Percentiles rank a stretch among this genome's conserved stretches.
Evolutionary conservation across 2,113 vertebrate genomes (phyloP).

Genomic region (Bucco capensis): DNA sequence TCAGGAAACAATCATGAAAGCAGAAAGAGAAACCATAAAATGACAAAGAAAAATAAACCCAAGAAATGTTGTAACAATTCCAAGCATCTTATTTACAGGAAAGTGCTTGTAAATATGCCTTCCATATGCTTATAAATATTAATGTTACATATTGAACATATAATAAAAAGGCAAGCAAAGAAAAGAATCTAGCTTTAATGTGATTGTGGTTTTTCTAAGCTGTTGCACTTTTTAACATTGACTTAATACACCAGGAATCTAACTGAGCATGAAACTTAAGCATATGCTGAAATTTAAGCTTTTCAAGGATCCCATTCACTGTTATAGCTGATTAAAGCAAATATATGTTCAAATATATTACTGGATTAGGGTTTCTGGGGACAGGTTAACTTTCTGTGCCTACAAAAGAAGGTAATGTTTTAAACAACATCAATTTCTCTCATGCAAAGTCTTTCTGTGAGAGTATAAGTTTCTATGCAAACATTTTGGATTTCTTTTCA

Average conservation of each 20-base stretch:
- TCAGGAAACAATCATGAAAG: not conserved
- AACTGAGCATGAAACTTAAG: conserved; percentile 21
- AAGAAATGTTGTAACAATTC: not conserved
- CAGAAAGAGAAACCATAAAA: not conserved
- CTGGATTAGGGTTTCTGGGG: not conserved
- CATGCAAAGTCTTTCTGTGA: not conserved
- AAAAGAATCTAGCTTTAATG: conserved; percentile 7
- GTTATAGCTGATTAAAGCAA: not conserved
- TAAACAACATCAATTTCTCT: not conserved
- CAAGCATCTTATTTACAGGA: conserved; percentile 5
- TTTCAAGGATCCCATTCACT: not conserved
- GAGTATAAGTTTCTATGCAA: not conserved
- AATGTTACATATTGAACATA: conserved; percentile 20
- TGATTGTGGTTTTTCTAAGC: conserved; percentile 14
- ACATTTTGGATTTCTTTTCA: not conserved
- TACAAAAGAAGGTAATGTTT: not conserved
- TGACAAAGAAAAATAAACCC: not conserved
- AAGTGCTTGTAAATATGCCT: conserved; percentile 8
- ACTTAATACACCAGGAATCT: conserved; percentile 1
- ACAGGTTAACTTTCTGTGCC: not conserved
- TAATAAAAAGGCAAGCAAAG: conserved; percentile 4
- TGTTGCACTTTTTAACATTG: conserved; percentile 3
- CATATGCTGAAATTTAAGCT: not conserved
- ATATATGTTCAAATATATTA: not conserved
- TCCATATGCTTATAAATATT: conserved; percentile 49